Percentiles rank a stretch among this genome's conserved stretches.
Conservation (phyloP, 2,797 vertebrate species). For the Leptoclinus maculatus region DNA sequence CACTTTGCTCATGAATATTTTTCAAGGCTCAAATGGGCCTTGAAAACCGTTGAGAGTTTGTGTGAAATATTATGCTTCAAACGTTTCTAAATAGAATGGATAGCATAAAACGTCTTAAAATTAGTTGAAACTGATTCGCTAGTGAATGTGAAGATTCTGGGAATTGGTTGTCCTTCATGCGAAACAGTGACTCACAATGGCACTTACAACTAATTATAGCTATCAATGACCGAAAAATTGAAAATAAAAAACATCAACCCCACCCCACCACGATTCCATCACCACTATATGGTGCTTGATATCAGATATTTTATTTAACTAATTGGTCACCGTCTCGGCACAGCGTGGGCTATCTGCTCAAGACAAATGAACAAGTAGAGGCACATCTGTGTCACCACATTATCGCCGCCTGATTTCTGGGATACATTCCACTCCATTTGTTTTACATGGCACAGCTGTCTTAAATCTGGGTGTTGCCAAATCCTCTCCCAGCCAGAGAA, state of each 20-base stretch:
- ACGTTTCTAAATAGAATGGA: neutral
- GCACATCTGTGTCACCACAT: slow-evolving; percentile 57
- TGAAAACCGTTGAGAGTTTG: neutral
- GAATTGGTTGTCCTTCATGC: neutral
- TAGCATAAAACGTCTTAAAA: neutral
- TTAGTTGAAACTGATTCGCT: neutral
- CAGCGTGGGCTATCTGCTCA: slow-evolving; percentile 31
- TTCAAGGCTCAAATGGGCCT: slow-evolving; percentile 7
- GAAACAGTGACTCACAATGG: neutral
- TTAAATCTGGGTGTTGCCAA: slow-evolving; percentile 62
- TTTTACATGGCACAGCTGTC: slow-evolving; percentile 64
- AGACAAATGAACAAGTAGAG: slow-evolving; percentile 47
- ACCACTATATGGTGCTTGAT: neutral
- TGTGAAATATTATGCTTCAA: neutral
- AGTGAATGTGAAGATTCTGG: neutral
- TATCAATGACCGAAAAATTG: neutral
- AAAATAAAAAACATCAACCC: neutral
- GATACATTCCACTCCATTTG: slow-evolving; percentile 66
- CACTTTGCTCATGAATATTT: slow-evolving; percentile 32
- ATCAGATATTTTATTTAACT: slow-evolving; percentile 6
- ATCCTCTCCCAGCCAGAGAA: slow-evolving; percentile 52
- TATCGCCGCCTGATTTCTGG: slow-evolving; percentile 57
- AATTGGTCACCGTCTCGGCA: slow-evolving; percentile 37
- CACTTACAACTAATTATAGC: neutral
- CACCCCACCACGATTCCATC: neutral